Evolutionary conservation across 2,113 vertebrate genomes (phyloP), one percentile per base, ranked within the genome.

Genomic region (Mungos mungo): DNA sequence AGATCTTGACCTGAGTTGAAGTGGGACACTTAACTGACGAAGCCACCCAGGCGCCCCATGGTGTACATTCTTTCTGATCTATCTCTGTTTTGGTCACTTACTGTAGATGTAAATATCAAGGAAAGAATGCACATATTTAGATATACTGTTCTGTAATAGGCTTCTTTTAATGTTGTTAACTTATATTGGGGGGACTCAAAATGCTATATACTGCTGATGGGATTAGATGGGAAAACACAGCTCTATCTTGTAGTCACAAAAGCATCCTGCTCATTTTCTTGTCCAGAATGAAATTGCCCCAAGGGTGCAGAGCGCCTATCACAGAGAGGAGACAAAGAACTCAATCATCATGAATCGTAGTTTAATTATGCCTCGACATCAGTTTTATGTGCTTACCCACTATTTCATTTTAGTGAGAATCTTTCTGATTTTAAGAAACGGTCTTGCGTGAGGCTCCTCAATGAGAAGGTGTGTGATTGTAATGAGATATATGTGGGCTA

Each of bases 381-480:
- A 35, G 4, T 88, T 94, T 93, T 66, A 71, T 3, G 57, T 25
- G 10, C 13, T 90, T 90, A 69, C 0, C 35, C 15, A 19, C 38
- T 52, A 90, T 90, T 92, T 85, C 35, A 29, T 95, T 90, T 88
- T 69, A 94, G 33, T 31, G 7, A 90, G 35, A 92, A 25, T 3
- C 6, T 25, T 88, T 93, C 93, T 84, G 16, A 4, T 81, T 95
- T 93, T 3, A 71, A 82, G 85, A 84, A 93, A 92, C 19, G 83
- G 15, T 74, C 8, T 63, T 60, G 45, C 29, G 54, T 65, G 21
- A 91, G 14, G 3, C 2, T 95, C 18, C 7, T 88, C 38, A 57
- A 1, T 33, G 47, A 86, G 66, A 81, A 93, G 6, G 6, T 72
- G 3, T 57, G 65, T 80, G 63, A 33, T 92, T 94, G 14, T 79